phyloP scores from a whole-genome alignment of 1,140 invertebrate species.

The Acromyrmex echinatior region DNA sequence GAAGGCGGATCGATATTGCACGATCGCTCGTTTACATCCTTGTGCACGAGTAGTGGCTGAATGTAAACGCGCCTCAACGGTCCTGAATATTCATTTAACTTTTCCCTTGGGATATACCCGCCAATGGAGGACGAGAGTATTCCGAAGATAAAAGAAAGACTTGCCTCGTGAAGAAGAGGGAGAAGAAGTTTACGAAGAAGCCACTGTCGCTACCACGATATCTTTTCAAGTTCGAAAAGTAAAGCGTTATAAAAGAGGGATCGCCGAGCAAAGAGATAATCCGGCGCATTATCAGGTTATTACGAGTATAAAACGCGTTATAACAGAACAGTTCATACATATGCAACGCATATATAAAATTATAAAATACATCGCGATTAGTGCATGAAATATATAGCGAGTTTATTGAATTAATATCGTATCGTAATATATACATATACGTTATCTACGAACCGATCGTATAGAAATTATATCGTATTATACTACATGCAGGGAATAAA shows the following conservation, averaged over 20 bases:
- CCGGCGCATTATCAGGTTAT: conserved; percentile 27
- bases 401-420: conserved; percentile 39
- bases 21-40: conserved; percentile 56
- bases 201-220: not conserved
- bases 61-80: conserved; percentile 47
- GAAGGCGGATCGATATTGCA: conserved; percentile 45
- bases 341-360: not conserved
- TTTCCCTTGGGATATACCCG: conserved; percentile 40
- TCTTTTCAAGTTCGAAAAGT: conserved; percentile 48
- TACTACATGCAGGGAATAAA: not conserved
- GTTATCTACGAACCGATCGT: conserved; percentile 12
- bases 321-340: not conserved
- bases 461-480: conserved; percentile 21
- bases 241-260: not conserved
- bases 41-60: conserved; percentile 38
- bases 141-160: conserved; percentile 50
- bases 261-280: not conserved
- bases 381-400: conserved; percentile 21
- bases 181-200: conserved; percentile 15
- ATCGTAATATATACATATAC: conserved; percentile 13
- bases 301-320: not conserved
- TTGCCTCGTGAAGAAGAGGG: not conserved
- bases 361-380: conserved; percentile 27
- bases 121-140: conserved; percentile 47
- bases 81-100: conserved; percentile 66